Conservation (phyloP, 2,797 vertebrate genomes). For the Numenius phaeopus region DNA sequence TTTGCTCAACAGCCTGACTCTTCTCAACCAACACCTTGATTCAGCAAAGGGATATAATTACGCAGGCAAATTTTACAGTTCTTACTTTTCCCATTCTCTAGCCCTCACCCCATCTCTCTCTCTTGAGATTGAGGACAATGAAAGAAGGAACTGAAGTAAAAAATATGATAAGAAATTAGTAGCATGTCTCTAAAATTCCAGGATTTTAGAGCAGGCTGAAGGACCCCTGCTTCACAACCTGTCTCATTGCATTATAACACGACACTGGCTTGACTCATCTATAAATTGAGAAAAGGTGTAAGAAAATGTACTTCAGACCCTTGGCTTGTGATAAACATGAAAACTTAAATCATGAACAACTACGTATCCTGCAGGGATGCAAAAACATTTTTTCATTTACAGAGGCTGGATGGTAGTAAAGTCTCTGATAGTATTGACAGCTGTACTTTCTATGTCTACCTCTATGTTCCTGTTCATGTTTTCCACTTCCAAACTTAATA, state of each 20-base stretch:
- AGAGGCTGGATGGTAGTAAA: neutral
- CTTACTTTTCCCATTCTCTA: neutral
- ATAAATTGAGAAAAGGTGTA: neutral
- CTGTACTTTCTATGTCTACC: neutral
- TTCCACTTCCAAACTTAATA: neutral
- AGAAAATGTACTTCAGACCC: neutral
- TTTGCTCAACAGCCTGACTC: neutral
- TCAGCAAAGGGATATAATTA: neutral
- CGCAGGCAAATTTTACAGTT: neutral
- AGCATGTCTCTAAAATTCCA: neutral
- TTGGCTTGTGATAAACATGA: neutral
- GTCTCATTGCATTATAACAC: neutral
- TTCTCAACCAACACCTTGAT: neutral
- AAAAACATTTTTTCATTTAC: neutral
- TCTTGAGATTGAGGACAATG: neutral
- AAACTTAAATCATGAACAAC: neutral
- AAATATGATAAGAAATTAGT: neutral
- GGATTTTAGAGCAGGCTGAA: neutral
- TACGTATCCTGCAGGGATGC: neutral
- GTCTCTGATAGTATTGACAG: neutral
- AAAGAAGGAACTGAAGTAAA: neutral
- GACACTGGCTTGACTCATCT: neutral
- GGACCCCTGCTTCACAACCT: rapidly evolving
- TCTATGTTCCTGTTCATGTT: neutral
- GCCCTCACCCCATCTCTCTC: neutral